Conservation (phyloP, 2,113 vertebrate genomes). For the Petroica traversi region DNA sequence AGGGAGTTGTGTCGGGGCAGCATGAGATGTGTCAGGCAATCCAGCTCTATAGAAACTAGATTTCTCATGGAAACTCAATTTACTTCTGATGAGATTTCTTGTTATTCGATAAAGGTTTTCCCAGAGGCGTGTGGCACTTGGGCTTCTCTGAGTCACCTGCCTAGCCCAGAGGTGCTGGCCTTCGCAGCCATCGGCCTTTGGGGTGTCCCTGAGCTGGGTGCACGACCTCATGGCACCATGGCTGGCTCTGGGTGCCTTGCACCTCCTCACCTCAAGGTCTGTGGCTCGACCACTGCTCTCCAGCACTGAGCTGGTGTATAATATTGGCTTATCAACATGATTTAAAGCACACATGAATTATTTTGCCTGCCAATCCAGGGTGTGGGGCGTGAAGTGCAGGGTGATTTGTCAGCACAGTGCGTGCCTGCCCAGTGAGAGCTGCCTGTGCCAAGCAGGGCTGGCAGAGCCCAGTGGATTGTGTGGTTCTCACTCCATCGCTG, state of each 20-base stretch:
- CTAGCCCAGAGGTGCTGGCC: background rate
- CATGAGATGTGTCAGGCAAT: background rate
- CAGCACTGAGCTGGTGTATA: background rate
- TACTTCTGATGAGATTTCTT: conserved; percentile 12
- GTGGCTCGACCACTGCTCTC: background rate
- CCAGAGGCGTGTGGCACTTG: background rate
- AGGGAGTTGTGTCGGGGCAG: background rate
- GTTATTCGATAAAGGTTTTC: background rate
- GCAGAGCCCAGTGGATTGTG: rapidly evolving
- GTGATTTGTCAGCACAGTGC: background rate
- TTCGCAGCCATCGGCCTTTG: background rate
- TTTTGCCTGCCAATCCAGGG: background rate
- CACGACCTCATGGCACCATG: rapidly evolving
- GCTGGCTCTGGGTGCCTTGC: background rate
- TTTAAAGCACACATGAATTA: background rate
- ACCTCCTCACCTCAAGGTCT: background rate
- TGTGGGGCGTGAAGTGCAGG: background rate
- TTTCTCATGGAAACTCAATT: conserved; percentile 28
- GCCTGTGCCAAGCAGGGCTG: background rate
- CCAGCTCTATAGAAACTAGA: background rate
- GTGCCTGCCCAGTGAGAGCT: rapidly evolving
- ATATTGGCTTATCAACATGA: background rate
- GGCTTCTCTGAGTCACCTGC: background rate
- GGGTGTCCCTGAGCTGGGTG: background rate
- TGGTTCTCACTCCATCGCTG: rapidly evolving